Percentiles rank a stretch among this genome's conserved stretches.
These are phyloP conservation scores for Discoglossus pictus DNA, from an alignment of 2,797 vertebrate genomes.

Conservation along the genomic window DNA sequence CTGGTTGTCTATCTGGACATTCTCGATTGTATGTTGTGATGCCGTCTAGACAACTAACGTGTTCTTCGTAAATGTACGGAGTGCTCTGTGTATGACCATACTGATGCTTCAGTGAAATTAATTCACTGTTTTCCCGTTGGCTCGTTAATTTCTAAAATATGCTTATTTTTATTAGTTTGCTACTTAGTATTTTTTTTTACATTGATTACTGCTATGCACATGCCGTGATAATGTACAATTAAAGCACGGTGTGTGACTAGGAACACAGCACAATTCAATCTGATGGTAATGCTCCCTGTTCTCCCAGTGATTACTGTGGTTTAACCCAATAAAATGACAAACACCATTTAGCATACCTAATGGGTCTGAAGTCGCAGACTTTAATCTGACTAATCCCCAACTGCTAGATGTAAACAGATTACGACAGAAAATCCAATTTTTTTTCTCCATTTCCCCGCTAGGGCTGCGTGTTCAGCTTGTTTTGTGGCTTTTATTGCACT, in stretches of 20 bases:
- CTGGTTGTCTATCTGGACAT: too few relatives aligned
- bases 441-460: constrained; percentile 88
- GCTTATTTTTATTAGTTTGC: too few relatives aligned
- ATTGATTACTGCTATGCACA: constrained; percentile 30
- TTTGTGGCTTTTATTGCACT: constrained; percentile 91
- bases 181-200: too few relatives aligned
- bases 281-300: constrained; percentile 42
- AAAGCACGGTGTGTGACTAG: constrained; percentile 13
- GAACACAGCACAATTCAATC: constrained; percentile 55
- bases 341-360: constrained; percentile 85
- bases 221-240: constrained; percentile 16
- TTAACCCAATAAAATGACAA: constrained; percentile 83
- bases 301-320: constrained; percentile 64
- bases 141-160: too few relatives aligned
- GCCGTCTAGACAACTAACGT: too few relatives aligned
- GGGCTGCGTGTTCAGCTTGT: constrained; percentile 77
- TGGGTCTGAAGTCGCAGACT: constrained; percentile 66
- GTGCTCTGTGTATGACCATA: too few relatives aligned
- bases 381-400: constrained; percentile 92
- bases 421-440: constrained; percentile 92
- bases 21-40: too few relatives aligned
- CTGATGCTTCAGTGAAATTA: too few relatives aligned
- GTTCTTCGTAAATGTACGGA: too few relatives aligned
- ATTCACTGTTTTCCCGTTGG: too few relatives aligned
- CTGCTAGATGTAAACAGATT: constrained; percentile 93